Evolutionary conservation across 2,888 invertebrate species (phyloP).

Genomic region (Lasioglossum villosulum): DNA sequence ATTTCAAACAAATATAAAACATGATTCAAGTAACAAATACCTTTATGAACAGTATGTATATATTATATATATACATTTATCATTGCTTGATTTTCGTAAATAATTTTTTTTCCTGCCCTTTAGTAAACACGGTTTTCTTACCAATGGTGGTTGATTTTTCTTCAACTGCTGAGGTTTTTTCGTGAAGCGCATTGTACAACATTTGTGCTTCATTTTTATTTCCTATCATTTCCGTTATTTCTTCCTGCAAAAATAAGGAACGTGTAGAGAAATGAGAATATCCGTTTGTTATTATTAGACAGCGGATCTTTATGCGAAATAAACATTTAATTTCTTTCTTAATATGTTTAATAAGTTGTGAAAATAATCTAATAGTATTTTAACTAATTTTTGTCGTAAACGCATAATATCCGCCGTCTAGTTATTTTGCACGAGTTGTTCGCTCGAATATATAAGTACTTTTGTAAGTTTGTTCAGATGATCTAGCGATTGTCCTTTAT

Average conservation of each 20-base stretch:
- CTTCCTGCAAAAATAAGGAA: constrained; percentile 85
- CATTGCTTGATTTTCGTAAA: constrained; percentile 73
- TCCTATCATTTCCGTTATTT: constrained; percentile 90
- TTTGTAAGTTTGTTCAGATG: constrained; percentile 87
- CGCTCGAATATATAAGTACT: constrained; percentile 83
- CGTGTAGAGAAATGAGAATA: not conserved
- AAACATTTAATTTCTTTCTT: no score
- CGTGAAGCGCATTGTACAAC: constrained; percentile 90
- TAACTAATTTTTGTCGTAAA: no score
- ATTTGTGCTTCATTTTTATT: constrained; percentile 89
- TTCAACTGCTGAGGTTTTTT: constrained; percentile 87
- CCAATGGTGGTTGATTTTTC: constrained; percentile 58
- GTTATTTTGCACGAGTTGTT: not conserved
- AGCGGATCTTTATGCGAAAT: no score
- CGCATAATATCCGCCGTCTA: no score
- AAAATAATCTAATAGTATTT: no score
- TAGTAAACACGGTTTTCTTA: constrained; percentile 69
- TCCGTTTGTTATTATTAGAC: not conserved
- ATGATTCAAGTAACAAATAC: not conserved
- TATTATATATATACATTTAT: constrained; percentile 6
- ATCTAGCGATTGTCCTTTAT: constrained; percentile 89
- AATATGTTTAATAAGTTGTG: no score
- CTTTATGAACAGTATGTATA: constrained; percentile 7
- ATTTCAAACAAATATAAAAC: not conserved
- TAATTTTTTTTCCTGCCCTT: constrained; percentile 77